Conservation (phyloP, 2,888 invertebrate genomes). For the Deroplatys truncata region DNA sequence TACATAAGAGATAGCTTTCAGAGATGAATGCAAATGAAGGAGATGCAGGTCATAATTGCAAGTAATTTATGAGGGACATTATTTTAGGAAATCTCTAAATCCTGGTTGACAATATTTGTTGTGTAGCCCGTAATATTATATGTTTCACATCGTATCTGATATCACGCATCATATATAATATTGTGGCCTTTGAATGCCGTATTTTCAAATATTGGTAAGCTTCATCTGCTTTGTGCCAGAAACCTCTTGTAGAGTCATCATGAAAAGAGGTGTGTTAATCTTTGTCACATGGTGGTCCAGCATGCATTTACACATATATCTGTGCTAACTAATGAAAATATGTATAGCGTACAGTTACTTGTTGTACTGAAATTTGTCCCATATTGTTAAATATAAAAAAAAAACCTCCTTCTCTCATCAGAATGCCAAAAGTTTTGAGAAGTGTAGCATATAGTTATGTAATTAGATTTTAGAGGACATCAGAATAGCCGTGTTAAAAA, state of each 20-base stretch:
- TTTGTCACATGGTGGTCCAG: neutral
- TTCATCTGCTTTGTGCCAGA: constrained; percentile 6
- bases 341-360: neutral
- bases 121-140: constrained; percentile 4
- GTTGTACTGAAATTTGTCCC: neutral
- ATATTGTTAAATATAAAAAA: neutral
- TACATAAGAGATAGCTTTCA: neutral
- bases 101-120: constrained; percentile 21
- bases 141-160: neutral
- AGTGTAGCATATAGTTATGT: neutral
- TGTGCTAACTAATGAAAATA: neutral
- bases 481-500: neutral
- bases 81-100: constrained; percentile 4
- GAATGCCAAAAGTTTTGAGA: neutral
- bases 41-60: neutral
- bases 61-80: neutral
- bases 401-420: neutral
- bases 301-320: neutral
- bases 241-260: neutral
- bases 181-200: constrained; percentile 16
- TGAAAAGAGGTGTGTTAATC: constrained; percentile 2
- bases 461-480: neutral
- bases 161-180: neutral
- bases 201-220: neutral
- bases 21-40: neutral